Conservation (phyloP, 2,797 vertebrate species). For the Silurus aristotelis region DNA sequence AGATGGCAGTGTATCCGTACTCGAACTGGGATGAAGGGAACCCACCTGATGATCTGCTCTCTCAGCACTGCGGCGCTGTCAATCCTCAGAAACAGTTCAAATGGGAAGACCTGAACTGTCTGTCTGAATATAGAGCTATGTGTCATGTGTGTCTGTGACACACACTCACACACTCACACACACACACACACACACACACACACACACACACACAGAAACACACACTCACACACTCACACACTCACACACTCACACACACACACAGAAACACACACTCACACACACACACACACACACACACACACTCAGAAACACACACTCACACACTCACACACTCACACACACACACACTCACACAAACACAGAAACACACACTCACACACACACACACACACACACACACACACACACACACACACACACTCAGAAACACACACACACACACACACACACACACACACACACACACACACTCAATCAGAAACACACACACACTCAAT, state of each 20-base stretch:
- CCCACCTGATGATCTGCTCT: conserved; percentile 42
- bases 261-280: background rate
- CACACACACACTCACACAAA: background rate
- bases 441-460: no score
- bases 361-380: background rate
- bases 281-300: background rate
- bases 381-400: no score
- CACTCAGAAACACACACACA: no score
- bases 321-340: background rate
- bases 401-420: no score
- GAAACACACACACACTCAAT: no score
- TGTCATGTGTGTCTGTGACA: background rate
- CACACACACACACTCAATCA: no score
- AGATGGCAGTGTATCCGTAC: conserved; percentile 13
- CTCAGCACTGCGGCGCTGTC: conserved; percentile 61
- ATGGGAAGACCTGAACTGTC: conserved; percentile 62
- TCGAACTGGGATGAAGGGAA: conserved; percentile 49
- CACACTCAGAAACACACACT: no score
- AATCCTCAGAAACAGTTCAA: fast-evolving
- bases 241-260: background rate
- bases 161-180: background rate
- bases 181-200: background rate
- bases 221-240: background rate
- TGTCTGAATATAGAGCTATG: background rate
- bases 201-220: background rate